Conservation (phyloP, 1,140 invertebrate genomes). For the Camponotus vicinus region DNA sequence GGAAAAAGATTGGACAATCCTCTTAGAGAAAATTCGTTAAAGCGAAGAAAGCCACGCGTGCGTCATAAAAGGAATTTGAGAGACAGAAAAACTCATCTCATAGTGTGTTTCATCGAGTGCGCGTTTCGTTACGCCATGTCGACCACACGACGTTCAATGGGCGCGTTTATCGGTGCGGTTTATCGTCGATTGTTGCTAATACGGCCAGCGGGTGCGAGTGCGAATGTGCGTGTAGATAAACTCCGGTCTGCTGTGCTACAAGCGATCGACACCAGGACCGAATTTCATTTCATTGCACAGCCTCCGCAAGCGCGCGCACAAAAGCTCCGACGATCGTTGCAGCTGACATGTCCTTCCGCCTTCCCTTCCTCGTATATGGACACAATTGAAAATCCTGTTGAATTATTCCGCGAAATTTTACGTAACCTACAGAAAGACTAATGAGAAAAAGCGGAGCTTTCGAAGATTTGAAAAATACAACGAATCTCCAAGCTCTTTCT, state of each 20-base stretch:
- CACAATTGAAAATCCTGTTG: slow-evolving; percentile 36
- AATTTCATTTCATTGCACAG: slow-evolving; percentile 60
- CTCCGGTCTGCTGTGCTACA: slow-evolving; percentile 32
- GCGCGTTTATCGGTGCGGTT: slow-evolving; percentile 57
- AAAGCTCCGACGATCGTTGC: slow-evolving; percentile 54
- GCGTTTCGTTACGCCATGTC: slow-evolving; percentile 60
- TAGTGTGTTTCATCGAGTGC: slow-evolving; percentile 53
- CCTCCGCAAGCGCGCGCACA: slow-evolving; percentile 52
- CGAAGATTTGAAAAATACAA: background rate
- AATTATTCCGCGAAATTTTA: slow-evolving; percentile 46
- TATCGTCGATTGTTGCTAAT: slow-evolving; percentile 67
- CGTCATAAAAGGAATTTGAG: slow-evolving; percentile 5
- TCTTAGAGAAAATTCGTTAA: background rate
- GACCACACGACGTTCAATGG: slow-evolving; percentile 48
- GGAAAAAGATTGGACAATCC: background rate
- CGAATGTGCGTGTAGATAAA: slow-evolving; percentile 54
- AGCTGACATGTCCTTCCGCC: slow-evolving; percentile 60
- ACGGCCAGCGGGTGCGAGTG: slow-evolving; percentile 25
- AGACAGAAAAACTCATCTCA: slow-evolving; percentile 10
- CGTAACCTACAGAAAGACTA: too few relatives aligned
- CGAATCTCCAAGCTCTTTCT: background rate
- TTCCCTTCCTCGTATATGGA: background rate
- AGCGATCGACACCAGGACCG: slow-evolving; percentile 52
- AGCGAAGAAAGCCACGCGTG: slow-evolving; percentile 6
- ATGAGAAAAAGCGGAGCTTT: background rate